Percentiles rank a stretch among this genome's conserved stretches.
Evolutionary conservation across 2,113 vertebrate species (phyloP).

Genomic region (Deroptyus accipitrinus): DNA sequence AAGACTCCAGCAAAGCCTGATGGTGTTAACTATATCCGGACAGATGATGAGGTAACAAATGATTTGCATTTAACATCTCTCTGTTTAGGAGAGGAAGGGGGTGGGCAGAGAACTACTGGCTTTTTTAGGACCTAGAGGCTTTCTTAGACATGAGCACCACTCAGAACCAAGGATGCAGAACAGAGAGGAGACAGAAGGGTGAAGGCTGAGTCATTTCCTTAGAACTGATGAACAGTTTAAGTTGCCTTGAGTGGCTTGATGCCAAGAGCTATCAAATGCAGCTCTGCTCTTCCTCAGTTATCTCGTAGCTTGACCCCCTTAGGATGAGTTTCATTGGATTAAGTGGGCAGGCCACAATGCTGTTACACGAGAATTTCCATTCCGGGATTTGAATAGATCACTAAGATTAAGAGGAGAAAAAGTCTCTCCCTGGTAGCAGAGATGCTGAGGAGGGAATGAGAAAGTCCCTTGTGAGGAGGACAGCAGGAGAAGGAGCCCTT

Average conservation of each 20-base stretch:
- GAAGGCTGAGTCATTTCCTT: conserved; percentile 60
- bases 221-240: conserved; percentile 6
- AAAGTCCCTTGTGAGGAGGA: neutral
- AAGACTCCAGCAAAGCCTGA: conserved; percentile 85
- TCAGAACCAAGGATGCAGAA: neutral
- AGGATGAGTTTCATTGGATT: conserved; percentile 52
- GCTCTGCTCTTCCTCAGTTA: conserved; percentile 1
- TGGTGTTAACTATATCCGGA: conserved; percentile 85
- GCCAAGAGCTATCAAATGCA: conserved; percentile 8
- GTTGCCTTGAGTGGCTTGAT: conserved; percentile 41
- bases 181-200: conserved; percentile 47
- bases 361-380: conserved; percentile 34
- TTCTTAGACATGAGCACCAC: neutral
- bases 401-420: conserved; percentile 23
- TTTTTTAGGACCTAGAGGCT: neutral
- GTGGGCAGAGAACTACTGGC: conserved; percentile 12
- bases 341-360: conserved; percentile 1
- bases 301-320: conserved; percentile 26
- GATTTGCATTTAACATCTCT: conserved; percentile 1
- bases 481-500: neutral
- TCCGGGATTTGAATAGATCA: conserved; percentile 49
- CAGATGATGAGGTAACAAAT: conserved; percentile 90
- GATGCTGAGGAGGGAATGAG: neutral
- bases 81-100: neutral
- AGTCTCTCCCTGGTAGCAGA: conserved; percentile 6